Conservation (phyloP, 2,888 invertebrate genomes). For the Selenia dentaria region DNA sequence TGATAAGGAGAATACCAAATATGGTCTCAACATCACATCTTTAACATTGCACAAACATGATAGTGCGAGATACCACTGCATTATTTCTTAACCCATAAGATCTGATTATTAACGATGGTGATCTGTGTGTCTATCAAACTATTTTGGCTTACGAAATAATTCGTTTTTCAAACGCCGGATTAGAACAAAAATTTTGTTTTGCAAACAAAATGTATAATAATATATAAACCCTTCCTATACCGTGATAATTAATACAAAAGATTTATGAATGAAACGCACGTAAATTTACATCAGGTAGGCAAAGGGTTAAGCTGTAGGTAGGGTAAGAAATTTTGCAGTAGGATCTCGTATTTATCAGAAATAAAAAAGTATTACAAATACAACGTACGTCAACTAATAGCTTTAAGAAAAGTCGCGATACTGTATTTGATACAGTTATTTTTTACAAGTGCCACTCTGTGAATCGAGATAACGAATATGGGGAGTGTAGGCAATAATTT, state of each 20-base stretch:
- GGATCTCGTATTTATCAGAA: neutral
- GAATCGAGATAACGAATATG: conserved; percentile 29
- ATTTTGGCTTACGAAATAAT: too few species aligned
- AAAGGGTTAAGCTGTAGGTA: too few species aligned
- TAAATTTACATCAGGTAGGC: too few species aligned
- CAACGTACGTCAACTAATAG: conserved; percentile 70
- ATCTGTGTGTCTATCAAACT: too few species aligned
- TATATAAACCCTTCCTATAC: too few species aligned
- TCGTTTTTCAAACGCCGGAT: too few species aligned
- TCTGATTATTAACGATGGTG: too few species aligned
- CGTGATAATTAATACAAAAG: too few species aligned
- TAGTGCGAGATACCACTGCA: neutral
- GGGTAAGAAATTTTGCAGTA: neutral
- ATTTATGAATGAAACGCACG: too few species aligned
- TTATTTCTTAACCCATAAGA: neutral
- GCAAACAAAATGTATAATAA: too few species aligned
- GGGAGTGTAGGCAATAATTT: conserved; percentile 28
- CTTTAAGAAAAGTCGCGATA: conserved; percentile 73
- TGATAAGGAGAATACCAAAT: conserved; percentile 25
- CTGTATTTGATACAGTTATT: conserved; percentile 75
- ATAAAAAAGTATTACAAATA: conserved; percentile 73
- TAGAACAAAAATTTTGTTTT: too few species aligned
- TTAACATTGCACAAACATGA: conserved; percentile 65
- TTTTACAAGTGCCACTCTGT: conserved; percentile 68
- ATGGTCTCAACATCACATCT: conserved; percentile 41